Percentiles rank a stretch among this genome's conserved stretches.
Conservation (phyloP, 2,113 vertebrate genomes). For the Chitala chitala region DNA sequence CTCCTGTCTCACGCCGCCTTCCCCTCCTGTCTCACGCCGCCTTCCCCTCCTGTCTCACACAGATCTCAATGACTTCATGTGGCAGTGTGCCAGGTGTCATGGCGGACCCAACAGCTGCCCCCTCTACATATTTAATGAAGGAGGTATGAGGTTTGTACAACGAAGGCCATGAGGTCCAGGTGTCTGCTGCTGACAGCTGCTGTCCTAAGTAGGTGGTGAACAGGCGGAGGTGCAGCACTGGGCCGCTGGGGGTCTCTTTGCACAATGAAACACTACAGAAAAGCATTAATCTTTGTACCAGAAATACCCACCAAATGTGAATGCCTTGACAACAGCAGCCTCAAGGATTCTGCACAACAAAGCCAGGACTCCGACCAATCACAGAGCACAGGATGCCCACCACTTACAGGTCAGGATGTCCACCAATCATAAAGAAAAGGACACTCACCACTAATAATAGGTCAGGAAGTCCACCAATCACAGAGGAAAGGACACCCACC, state of each 20-base stretch:
- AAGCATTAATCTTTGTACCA: not conserved
- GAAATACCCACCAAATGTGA: not conserved
- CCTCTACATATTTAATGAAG: not conserved
- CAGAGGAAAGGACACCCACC: not conserved
- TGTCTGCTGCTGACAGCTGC: not conserved
- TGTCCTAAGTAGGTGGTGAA: too few species aligned
- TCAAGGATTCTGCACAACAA: not conserved
- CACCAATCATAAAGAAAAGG: too few species aligned
- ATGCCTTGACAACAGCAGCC: not conserved
- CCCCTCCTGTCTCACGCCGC: not conserved
- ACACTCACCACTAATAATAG: too few species aligned
- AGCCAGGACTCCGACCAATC: not conserved
- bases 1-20: not conserved
- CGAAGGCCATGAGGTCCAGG: not conserved
- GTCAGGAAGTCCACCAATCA: too few species aligned
- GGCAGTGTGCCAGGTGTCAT: not conserved
- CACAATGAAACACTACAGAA: not conserved
- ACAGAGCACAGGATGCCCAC: too few species aligned
- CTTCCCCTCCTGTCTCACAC: not conserved
- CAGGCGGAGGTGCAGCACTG: too few species aligned
- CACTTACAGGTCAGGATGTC: too few species aligned
- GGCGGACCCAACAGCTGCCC: not conserved
- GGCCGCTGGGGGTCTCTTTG: not conserved
- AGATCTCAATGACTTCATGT: too few species aligned
- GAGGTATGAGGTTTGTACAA: not conserved